Conservation (phyloP, 2,797 vertebrate species). For the Neosilurus hyrtlii region DNA sequence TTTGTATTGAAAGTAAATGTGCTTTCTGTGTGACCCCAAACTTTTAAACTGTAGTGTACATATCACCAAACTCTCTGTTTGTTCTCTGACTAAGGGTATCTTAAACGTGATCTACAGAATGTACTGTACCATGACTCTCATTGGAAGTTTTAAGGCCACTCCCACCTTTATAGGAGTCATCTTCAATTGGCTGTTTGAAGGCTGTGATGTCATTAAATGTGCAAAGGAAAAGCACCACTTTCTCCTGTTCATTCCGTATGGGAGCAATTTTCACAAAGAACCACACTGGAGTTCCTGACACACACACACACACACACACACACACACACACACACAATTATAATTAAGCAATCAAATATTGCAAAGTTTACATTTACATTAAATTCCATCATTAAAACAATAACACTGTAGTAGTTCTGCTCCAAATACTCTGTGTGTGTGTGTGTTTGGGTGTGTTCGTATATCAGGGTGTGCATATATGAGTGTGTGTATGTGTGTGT, state of each 20-base stretch:
- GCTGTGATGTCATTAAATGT: slow-evolving; percentile 91
- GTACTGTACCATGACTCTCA: background rate
- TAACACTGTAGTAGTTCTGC: slow-evolving; percentile 16
- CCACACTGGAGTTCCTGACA: slow-evolving; percentile 87
- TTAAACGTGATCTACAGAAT: no score
- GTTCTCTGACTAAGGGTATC: no score
- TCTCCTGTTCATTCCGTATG: slow-evolving; percentile 89
- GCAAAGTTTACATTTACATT: background rate
- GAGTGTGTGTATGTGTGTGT: slow-evolving; percentile 19
- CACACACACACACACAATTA: background rate
- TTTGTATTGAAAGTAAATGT: no score
- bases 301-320: slow-evolving; percentile 26
- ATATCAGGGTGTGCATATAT: slow-evolving; percentile 8
- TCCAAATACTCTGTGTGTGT: background rate
- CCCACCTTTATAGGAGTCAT: slow-evolving; percentile 87
- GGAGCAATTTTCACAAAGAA: slow-evolving; percentile 92
- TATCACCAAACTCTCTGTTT: no score
- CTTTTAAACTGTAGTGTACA: no score
- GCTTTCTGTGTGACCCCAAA: no score
- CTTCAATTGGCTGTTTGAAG: slow-evolving; percentile 90
- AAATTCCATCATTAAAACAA: slow-evolving; percentile 55
- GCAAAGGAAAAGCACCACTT: slow-evolving; percentile 90
- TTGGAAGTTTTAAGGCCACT: slow-evolving; percentile 32
- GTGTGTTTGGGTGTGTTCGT: slow-evolving; percentile 2
- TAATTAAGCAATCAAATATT: background rate